Evolutionary conservation across 2,888 invertebrate species (phyloP).

Genomic region (Synergus gifuensis): DNA sequence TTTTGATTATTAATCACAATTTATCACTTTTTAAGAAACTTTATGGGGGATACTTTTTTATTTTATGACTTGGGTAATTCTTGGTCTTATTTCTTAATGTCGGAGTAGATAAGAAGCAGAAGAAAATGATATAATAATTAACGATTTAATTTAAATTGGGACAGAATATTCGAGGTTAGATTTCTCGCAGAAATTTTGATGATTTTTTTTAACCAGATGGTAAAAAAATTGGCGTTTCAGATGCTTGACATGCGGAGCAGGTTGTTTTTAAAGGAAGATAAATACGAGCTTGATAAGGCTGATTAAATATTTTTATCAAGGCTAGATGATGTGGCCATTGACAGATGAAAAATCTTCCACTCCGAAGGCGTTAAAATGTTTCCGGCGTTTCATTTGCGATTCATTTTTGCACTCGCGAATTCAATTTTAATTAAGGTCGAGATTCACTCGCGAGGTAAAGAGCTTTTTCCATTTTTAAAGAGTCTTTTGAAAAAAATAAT

Average conservation of each 20-base stretch:
- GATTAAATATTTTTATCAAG: constrained; percentile 49
- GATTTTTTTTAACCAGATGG: neutral
- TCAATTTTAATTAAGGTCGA: neutral
- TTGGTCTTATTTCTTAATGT: neutral
- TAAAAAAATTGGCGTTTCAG: neutral
- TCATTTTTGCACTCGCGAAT: neutral
- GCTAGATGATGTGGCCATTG: constrained; percentile 53
- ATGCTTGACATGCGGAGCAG: neutral
- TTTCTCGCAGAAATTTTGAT: neutral
- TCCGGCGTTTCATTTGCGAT: constrained; percentile 30
- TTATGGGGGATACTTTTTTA: neutral
- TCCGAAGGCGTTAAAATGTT: constrained; percentile 10
- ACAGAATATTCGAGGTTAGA: neutral
- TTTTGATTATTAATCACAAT: neutral
- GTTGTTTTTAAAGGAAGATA: neutral
- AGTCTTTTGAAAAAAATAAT: neutral
- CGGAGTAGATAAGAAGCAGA: neutral
- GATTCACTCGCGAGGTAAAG: neutral
- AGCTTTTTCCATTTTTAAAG: neutral
- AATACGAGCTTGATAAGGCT: constrained; percentile 12
- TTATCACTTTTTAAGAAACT: neutral
- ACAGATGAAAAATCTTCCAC: constrained; percentile 21
- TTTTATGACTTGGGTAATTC: neutral
- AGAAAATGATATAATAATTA: neutral
- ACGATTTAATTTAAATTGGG: neutral